A percentile compares a stretch with the other conserved stretches of the same genome.
These are phyloP conservation scores for Cartodere bifasciata DNA, from an alignment of 2,888 invertebrate species.

Conservation along the genomic window DNA sequence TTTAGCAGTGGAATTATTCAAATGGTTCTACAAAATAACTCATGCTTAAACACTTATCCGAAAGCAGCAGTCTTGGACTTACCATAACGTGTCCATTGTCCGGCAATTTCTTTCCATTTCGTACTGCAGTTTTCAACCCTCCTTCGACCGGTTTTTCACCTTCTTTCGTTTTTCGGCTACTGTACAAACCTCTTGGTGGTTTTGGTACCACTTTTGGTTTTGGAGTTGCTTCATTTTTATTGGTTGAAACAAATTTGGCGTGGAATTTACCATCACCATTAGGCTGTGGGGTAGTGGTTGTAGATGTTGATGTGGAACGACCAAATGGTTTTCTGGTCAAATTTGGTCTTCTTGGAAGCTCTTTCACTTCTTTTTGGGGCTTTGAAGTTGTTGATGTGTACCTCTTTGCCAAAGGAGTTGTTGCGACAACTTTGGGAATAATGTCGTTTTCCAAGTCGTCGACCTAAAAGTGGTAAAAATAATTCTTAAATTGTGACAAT, in stretches of 20 bases:
- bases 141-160: constrained; percentile 4
- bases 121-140: too few species aligned
- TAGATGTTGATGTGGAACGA: constrained; percentile 9
- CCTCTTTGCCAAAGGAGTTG: constrained; percentile 4
- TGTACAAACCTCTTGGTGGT: constrained; percentile 23
- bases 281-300: constrained; percentile 14
- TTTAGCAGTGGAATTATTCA: too few species aligned
- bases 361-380: constrained; percentile 4
- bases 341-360: constrained; percentile 5
- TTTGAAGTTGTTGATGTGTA: too few species aligned
- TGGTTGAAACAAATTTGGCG: constrained; percentile 22
- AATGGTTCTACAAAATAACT: too few species aligned
- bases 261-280: constrained; percentile 27
- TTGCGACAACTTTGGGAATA: constrained; percentile 16
- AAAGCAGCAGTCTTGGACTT: neutral
- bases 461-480: constrained; percentile 14
- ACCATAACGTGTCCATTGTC: neutral
- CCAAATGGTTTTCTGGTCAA: constrained; percentile 5
- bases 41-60: neutral
- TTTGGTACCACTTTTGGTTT: constrained; percentile 12
- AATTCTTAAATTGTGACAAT: constrained; percentile 2
- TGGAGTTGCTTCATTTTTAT: constrained; percentile 11
- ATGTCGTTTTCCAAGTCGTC: constrained; percentile 23
- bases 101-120: neutral
- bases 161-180: constrained; percentile 22